Evolutionary conservation across 2,888 invertebrate species (phyloP), one percentile per base, ranked within the genome.

Genomic region (Balanococcus diminutus): DNA sequence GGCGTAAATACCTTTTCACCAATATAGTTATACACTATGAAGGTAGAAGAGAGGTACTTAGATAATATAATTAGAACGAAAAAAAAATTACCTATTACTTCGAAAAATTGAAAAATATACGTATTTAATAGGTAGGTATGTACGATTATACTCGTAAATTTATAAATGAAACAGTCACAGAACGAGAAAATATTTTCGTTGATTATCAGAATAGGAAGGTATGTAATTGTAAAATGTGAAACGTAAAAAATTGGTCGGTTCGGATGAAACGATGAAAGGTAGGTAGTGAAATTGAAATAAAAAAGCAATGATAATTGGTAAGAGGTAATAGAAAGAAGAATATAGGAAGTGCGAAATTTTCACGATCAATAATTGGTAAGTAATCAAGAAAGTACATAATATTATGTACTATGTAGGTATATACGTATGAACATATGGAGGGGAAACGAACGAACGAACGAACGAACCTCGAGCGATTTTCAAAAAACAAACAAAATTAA

Each of bases 201-300:
- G 16, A 42, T 42, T 42, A 42, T 42, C 16, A n/a, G n/a, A n/a
- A 42, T 42, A 42, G 42, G 8, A 9, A 42, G 8, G 42, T 36
- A 42, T 42, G 11, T 51, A 3, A 51, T 36, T 36, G 4, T 8
- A 51, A 51, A 3, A 19, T 5, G 51, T 51, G 8, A 51, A 51
- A 51, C 19, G 51, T 51, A 19, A 51, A 61, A 67, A 67, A 67
- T 67, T 67, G 61, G 61, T 67, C 61, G 28, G 61, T 67, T 67
- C 25, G 28, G 56, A 56, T 56, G 16, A 19, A 8, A 51, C 4
- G n/a, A 51, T 51, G 51, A 51, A 51, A 51, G 19, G 6, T 51
- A 51, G 51, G 19, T 51, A 51, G 3, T 51, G 51, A 51, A 51
- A 51, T 51, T n/a, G 19, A 51, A 5, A 51, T 51, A 19, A n/a